Percentiles rank a stretch among this genome's conserved stretches.
Conservation (phyloP, 2,797 vertebrate species). For the Crotalus adamanteus region DNA sequence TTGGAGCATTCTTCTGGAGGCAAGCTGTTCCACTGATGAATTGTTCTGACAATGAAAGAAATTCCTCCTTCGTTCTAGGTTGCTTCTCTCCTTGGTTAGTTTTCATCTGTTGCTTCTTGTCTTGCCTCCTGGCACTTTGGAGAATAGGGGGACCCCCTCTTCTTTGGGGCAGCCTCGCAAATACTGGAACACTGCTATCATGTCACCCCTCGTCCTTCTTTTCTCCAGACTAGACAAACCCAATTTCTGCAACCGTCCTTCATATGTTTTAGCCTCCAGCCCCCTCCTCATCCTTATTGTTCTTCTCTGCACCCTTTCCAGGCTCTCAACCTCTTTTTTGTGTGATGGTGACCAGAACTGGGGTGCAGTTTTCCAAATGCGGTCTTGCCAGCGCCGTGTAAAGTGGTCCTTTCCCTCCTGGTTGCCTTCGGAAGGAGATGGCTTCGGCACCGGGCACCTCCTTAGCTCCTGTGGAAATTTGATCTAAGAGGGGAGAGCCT, state of each 20-base stretch:
- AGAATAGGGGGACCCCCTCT: background rate
- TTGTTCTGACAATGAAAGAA: background rate
- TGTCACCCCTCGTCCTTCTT: background rate
- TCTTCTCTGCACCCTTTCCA: background rate
- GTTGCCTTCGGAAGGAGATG: background rate
- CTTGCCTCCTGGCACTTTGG: background rate
- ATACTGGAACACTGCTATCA: background rate
- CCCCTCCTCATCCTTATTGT: background rate
- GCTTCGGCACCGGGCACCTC: background rate
- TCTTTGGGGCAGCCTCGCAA: background rate
- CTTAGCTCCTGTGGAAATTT: background rate
- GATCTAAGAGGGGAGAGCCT: background rate
- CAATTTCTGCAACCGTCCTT: background rate
- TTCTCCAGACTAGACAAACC: background rate
- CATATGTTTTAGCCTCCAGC: background rate
- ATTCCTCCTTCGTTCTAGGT: background rate
- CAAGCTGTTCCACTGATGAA: background rate
- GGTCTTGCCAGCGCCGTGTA: background rate
- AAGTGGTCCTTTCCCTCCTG: background rate
- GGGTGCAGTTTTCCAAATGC: background rate
- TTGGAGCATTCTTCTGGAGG: no score
- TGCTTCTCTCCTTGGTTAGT: background rate
- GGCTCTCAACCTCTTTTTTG: background rate
- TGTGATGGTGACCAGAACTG: background rate
- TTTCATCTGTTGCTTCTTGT: background rate